phyloP scores from a whole-genome alignment of 1,140 invertebrate genomes.

The Lepidurus apus region DNA sequence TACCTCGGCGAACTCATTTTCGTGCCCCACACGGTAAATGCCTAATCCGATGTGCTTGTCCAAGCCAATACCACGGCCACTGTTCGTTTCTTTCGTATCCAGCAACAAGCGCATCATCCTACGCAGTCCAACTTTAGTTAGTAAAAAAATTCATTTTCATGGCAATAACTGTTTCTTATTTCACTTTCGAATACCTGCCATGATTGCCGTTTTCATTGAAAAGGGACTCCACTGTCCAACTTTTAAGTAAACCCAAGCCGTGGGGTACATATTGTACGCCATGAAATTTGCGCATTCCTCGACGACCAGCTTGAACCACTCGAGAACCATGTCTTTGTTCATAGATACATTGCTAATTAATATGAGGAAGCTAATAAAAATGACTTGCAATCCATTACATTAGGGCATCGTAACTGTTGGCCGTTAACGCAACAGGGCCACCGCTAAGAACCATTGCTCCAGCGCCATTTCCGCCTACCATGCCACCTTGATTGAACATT shows the following conservation, averaged over 20 bases:
- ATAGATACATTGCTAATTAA: not conserved
- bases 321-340: conserved; percentile 27
- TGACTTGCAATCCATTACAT: conserved; percentile 21
- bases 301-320: not conserved
- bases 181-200: conserved; percentile 24
- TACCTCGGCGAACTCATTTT: conserved; percentile 35
- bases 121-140: not conserved
- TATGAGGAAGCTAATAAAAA: not conserved
- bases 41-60: conserved; percentile 33
- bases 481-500: conserved; percentile 30
- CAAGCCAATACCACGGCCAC: conserved; percentile 30
- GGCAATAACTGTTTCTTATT: not conserved
- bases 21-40: conserved; percentile 34
- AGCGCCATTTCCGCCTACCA: conserved; percentile 31
- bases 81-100: conserved; percentile 25
- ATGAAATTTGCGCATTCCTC: conserved; percentile 14
- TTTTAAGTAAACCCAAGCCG: conserved; percentile 27
- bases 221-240: conserved; percentile 26
- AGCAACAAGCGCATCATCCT: conserved; percentile 33
- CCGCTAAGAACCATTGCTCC: conserved; percentile 31
- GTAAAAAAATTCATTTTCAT: not conserved
- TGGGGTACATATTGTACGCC: conserved; percentile 23
- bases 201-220: conserved; percentile 29
- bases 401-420: conserved; percentile 34
- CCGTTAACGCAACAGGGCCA: conserved; percentile 25